Evolutionary conservation across 2,888 invertebrate genomes (phyloP), one percentile per base, ranked within the genome.

Genomic region (Agrochola lychnidis): DNA sequence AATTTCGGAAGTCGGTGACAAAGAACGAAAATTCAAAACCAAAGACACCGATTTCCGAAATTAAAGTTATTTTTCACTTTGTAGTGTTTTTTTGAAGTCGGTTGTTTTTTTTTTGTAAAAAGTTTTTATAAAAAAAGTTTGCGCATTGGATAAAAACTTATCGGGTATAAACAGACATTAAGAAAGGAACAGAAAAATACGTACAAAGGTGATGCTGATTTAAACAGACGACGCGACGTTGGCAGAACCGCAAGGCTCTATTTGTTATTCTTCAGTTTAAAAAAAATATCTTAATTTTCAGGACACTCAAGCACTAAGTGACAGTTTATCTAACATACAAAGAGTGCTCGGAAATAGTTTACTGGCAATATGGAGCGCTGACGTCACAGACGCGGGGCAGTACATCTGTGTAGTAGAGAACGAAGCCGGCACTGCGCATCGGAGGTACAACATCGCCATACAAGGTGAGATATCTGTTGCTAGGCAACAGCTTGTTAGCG

Each of bases 321-420:
- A 89, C 0, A 89, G 82, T 14, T 48, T 89, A 51, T 87, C 92
- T 0, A 93, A 93, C 86, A 89, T 95, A 9, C 94, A 96, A 63
- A 91, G 91, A 14, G 94, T 95, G 10, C 79, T 93, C 1, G 95
- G 95, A 72, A 93, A 94, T 85, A 94, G 94, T 71, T 79, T 95
- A 78, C 89, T 97, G 0, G 94, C 94, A 0, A 83, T 97, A 36
- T 95, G 96, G 94, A 92, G 96, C 82, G 96, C 94, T 51, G 89
- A 92, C 67, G 88, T 94, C 2, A 85, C 89, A 0, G 97, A 97
- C 90, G 97, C 97, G 22, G 97, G 97, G 0, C 96, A 96, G 82
- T 98, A 97, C 93, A 94, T 95, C 51, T 98, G 98, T 87, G 94
- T 97, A 19, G 97, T 97, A 0, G 95, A 96, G 86, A 97, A 97